Evolutionary conservation across 2,888 invertebrate genomes (phyloP).

Genomic region (Lamellibrachia columna): DNA sequence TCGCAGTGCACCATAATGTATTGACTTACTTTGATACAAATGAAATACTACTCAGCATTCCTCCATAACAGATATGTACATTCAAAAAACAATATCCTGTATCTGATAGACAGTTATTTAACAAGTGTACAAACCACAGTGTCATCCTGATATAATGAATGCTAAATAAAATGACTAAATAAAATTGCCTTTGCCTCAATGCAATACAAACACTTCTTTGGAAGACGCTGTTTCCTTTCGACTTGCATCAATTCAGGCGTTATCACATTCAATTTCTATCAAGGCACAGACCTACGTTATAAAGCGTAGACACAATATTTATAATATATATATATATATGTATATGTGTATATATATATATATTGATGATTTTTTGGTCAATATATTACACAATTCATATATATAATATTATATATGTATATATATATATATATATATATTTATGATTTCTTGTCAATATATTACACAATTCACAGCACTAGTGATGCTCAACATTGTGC

Average conservation of each 20-base stretch:
- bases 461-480: neutral
- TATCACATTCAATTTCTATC: neutral
- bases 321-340: neutral
- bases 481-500: neutral
- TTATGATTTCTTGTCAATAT: neutral
- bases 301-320: neutral
- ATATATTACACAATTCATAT: constrained; percentile 14
- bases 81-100: neutral
- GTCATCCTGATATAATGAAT: neutral
- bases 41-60: neutral
- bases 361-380: neutral
- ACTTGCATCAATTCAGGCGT: neutral
- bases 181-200: neutral
- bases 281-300: neutral
- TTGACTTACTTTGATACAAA: neutral
- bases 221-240: neutral
- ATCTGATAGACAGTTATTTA: neutral
- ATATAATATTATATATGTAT: neutral
- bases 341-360: neutral
- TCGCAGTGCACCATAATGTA: neutral
- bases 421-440: constrained; percentile 7
- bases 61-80: neutral
- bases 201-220: neutral
- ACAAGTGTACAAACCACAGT: neutral
- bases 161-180: neutral